phyloP scores from a whole-genome alignment of 2,888 invertebrate species.

The Ctena decussata region DNA sequence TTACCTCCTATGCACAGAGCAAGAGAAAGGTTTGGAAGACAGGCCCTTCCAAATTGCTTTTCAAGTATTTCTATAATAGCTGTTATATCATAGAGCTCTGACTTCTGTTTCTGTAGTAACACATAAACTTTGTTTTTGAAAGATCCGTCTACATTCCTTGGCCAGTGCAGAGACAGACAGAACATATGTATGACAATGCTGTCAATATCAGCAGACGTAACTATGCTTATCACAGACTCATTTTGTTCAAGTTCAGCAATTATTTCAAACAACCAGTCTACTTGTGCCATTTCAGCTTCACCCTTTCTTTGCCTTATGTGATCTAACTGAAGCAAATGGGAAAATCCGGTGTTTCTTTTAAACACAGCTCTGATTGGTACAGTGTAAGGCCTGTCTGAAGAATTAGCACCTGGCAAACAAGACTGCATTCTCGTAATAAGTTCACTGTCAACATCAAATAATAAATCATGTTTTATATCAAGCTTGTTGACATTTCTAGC shows the following conservation, averaged over 20 bases:
- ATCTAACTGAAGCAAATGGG: neutral
- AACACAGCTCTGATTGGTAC: constrained; percentile 15
- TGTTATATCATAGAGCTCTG: constrained; percentile 36
- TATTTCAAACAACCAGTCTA: constrained; percentile 25
- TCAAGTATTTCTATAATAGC: constrained; percentile 22
- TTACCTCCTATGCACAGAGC: constrained; percentile 26
- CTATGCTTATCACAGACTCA: constrained; percentile 16
- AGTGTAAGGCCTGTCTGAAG: neutral
- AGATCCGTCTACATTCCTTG: constrained; percentile 14
- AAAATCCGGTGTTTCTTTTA: constrained; percentile 4
- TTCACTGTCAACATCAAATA: constrained; percentile 29
- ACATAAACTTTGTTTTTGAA: constrained; percentile 33
- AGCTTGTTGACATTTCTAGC: constrained; percentile 27
- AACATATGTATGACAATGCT: constrained; percentile 40
- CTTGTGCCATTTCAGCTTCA: constrained; percentile 43
- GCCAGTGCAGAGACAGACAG: constrained; percentile 36
- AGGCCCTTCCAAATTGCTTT: neutral
- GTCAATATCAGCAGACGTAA: constrained; percentile 52
- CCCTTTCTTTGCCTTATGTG: constrained; percentile 34
- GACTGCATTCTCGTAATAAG: neutral
- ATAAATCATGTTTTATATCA: neutral
- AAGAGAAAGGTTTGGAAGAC: neutral
- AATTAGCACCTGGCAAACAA: neutral
- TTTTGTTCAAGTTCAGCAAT: neutral
- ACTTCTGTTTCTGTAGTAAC: constrained; percentile 22